Base-by-base conservation (phyloP, 2,888 invertebrate species). In the Gandaritis pyraliata region DNA sequence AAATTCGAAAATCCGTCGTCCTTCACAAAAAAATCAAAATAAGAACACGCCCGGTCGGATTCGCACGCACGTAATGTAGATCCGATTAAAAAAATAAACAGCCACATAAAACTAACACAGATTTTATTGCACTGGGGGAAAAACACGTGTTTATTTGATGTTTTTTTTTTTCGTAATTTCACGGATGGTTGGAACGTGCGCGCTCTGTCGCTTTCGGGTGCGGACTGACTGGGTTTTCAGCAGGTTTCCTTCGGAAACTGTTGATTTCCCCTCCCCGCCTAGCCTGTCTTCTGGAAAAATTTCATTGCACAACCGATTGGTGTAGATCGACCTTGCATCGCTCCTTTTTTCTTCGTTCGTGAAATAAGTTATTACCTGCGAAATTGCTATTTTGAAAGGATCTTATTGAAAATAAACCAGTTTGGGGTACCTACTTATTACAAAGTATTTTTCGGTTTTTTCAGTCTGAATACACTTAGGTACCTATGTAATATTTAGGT, bases 31-130 rank as follows among this genome's bases (percentile, higher is more conserved):
- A 53, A 47, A 49, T 12, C 51, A 57, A 58, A 58, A 62, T 45
- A 61, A 45, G 29, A 62, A 45, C 55, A 59, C 58, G 53, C 48
- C 52, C 61, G 43, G 49, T 43, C 59, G 48, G 57, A 51, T 47
- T 23, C 41, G 36, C 50, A 13, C 15, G 45, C 47, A 50, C 47
- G 33, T 38, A 56, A 61, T n/a, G n/a, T 23, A 23, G 36, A 50
- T 38, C 29, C 36, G 47, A 54, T 41, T 52, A 57, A 55, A 55
- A 57, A 39, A 58, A 59, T 49, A 64, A 64, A 64, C 59, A 58
- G 47, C 58, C 54, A 59, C 59, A 64, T 58, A 63, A 59, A 64
- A 64, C 59, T 49, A 56, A 64, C 50, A 59, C 64, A 56, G 56
- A 53, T 56, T 64, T 64, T 59, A 64, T 64, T 53, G 59, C 64